phyloP scores from a whole-genome alignment of 2,113 vertebrate genomes.

The Tyrannus savana region DNA sequence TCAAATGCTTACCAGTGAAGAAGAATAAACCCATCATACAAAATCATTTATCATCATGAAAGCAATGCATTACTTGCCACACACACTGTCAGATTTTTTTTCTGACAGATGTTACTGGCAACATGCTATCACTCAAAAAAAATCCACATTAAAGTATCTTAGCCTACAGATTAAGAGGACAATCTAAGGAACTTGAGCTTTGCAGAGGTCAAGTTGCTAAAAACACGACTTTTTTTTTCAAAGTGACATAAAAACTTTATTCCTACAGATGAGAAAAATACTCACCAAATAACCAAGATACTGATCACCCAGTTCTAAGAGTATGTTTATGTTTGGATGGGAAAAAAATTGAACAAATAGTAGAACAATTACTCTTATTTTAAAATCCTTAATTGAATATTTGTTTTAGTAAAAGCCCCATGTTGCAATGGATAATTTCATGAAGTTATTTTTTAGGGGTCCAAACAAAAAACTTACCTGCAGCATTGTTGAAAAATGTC shows the following conservation, averaged over 20 bases:
- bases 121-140: not conserved
- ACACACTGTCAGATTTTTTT: not conserved
- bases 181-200: not conserved
- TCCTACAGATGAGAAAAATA: not conserved
- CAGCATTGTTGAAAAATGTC: conserved; percentile 92
- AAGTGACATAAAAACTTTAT: not conserved
- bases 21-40: not conserved
- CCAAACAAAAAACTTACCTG: conserved; percentile 81
- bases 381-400: not conserved
- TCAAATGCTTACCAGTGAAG: not conserved
- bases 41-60: not conserved
- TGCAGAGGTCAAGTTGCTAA: not conserved
- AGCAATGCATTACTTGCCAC: not conserved
- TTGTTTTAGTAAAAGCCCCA: not conserved
- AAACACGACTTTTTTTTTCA: not conserved
- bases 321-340: not conserved
- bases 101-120: not conserved
- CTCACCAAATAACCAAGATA: not conserved
- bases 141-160: not conserved
- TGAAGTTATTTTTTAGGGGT: not conserved
- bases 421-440: not conserved
- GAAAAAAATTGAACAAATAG: not conserved
- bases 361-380: not conserved
- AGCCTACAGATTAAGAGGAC: not conserved
- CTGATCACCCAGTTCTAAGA: not conserved